Evolutionary conservation across 2,888 invertebrate genomes (phyloP), one percentile per base, ranked within the genome.

Genomic region (Dryobota labecula): DNA sequence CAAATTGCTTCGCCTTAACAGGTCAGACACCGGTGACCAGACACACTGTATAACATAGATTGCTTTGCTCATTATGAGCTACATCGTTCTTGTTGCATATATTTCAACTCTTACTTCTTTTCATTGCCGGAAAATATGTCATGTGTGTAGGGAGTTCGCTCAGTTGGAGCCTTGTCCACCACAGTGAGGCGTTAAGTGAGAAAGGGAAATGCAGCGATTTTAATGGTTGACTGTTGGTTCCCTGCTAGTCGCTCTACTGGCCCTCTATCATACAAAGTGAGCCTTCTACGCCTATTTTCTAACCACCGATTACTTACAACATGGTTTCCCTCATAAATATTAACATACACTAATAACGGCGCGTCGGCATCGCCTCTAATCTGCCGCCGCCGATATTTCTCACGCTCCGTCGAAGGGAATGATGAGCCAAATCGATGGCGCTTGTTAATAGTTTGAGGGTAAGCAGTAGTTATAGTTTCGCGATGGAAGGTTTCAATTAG

Each of bases 381-480:
- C 83, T 78, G 30, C 57, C 61, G 54, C 43, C 56, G 61, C 33
- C 62, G 70, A 56, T 54, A 49, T 43, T 65, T 30, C 69, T 68
- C 83, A 70, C 84, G 84, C 84, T 84, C 73, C 78, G 68, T 24
- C 80, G 83, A 75, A 73, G 76, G 76, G 56, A 51, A 84, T 84
- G 80, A 84, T 84, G 80, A 78, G 53, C 41, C 33, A 11, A 63
- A 73, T 73, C 70, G 67, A 68, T 62, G 66, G 58, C 58, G 62
- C 70, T 41, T 13, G 51, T 24, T 79, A 78, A 73, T 72, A 73
- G 66, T 69, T 78, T 57, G 6, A 51, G 27, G 9, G 49, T 38
- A 65, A 49, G 36, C 43, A 30, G 33, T 62, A 51, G 51, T 67
- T 73, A 68, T 43, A 49, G 61, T 70, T 68, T 70, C 62, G 38